Evolutionary conservation across 2,888 invertebrate species (phyloP).

Genomic region (Therioaphis trifolii): DNA sequence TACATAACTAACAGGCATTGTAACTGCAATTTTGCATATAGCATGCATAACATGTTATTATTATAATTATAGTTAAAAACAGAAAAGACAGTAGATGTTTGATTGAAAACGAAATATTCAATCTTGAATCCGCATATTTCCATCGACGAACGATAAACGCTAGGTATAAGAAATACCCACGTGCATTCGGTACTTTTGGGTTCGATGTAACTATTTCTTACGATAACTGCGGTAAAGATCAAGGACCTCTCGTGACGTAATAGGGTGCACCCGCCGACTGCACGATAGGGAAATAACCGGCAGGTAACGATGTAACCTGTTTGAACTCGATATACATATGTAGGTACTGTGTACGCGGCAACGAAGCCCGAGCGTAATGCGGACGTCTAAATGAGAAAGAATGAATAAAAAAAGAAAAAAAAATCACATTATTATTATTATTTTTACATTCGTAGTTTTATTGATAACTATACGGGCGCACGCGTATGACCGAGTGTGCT

Average conservation of each 20-base stretch:
- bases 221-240: constrained; percentile 42
- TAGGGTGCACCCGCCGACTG: constrained; percentile 28
- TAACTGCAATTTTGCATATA: too few relatives aligned
- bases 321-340: constrained; percentile 30
- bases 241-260: constrained; percentile 58
- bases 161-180: too few relatives aligned
- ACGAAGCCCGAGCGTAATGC: not conserved
- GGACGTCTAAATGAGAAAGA: too few relatives aligned
- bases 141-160: too few relatives aligned
- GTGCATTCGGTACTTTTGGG: too few relatives aligned
- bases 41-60: too few relatives aligned
- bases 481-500: constrained; percentile 43
- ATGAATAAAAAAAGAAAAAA: not conserved
- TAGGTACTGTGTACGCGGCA: not conserved
- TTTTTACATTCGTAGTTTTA: constrained; percentile 33
- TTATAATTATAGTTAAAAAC: too few relatives aligned
- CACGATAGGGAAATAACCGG: constrained; percentile 45
- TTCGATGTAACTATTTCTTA: too few relatives aligned
- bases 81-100: too few relatives aligned
- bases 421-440: constrained; percentile 6
- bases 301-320: constrained; percentile 47
- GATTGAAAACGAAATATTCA: too few relatives aligned
- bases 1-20: too few relatives aligned
- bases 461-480: not conserved
- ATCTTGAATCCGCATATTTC: too few relatives aligned